Evolutionary conservation across 1,140 invertebrate genomes (phyloP).

Genomic region (Dendroctonus valens): DNA sequence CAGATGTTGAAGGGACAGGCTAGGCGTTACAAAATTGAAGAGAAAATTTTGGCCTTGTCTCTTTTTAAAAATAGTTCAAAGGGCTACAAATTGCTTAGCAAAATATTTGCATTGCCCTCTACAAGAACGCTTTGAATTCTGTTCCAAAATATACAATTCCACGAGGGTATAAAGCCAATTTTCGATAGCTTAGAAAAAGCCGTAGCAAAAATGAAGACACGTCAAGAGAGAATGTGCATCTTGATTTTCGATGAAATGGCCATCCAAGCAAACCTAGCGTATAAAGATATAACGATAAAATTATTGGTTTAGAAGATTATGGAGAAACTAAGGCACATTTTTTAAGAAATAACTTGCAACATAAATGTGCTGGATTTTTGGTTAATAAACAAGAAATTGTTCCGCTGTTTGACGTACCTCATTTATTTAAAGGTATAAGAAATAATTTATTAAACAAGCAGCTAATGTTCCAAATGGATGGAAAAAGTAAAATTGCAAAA

Average conservation of each 20-base stretch:
- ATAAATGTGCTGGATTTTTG: slow-evolving; percentile 32
- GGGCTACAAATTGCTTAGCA: slow-evolving; percentile 36
- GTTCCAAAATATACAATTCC: slow-evolving; percentile 37
- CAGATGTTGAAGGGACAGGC: slow-evolving; percentile 20
- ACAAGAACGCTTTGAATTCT: slow-evolving; percentile 36
- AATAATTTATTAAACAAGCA: slow-evolving; percentile 46
- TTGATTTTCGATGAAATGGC: slow-evolving; percentile 37
- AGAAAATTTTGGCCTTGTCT: slow-evolving; percentile 40
- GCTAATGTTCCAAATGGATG: slow-evolving; percentile 33
- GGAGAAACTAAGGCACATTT: slow-evolving; percentile 22
- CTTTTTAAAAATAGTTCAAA: slow-evolving; percentile 41
- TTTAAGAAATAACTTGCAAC: slow-evolving; percentile 27
- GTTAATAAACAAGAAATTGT: slow-evolving; percentile 40
- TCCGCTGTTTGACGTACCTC: slow-evolving; percentile 45
- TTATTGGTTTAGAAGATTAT: slow-evolving; percentile 38
- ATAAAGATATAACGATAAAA: slow-evolving; percentile 11
- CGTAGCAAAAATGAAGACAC: slow-evolving; percentile 17
- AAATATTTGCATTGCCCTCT: slow-evolving; percentile 35
- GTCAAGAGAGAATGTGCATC: slow-evolving; percentile 17
- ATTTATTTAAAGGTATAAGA: slow-evolving; percentile 45
- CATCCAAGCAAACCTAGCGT: slow-evolving; percentile 13
- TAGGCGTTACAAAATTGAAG: slow-evolving; percentile 36
- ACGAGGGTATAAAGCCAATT: slow-evolving; percentile 36
- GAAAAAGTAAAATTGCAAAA: slow-evolving; percentile 31
- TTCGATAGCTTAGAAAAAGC: slow-evolving; percentile 14